Evolutionary conservation across 2,888 invertebrate species (phyloP).

Genomic region (Mythimna impura): DNA sequence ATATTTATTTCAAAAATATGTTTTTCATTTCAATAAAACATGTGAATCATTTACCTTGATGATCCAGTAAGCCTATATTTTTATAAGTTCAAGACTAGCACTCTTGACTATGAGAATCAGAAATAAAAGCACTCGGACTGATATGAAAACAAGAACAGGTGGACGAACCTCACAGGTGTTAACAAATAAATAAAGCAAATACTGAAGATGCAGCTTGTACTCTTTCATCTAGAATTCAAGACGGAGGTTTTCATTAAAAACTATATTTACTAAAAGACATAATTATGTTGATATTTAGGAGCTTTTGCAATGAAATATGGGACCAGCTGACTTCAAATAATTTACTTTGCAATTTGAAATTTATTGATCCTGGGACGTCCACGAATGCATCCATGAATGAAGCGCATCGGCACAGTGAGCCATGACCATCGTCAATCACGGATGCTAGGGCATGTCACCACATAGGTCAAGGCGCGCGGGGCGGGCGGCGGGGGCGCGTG

Average conservation of each 20-base stretch:
- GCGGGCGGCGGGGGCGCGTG: conserved; percentile 69
- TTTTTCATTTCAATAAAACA: conserved; percentile 29
- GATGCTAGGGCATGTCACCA: conserved; percentile 73
- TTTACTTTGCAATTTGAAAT: conserved; percentile 13
- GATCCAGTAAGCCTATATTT: conserved; percentile 8
- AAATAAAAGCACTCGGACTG: conserved; percentile 40
- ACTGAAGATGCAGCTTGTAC: conserved; percentile 4
- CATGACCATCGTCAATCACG: conserved; percentile 77
- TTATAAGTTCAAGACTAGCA: not conserved
- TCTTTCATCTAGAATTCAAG: not conserved
- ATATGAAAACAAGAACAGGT: conserved; percentile 53
- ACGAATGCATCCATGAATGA: conserved; percentile 42
- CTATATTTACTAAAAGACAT: not conserved
- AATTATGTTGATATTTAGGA: not conserved
- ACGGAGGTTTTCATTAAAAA: not conserved
- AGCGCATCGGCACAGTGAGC: conserved; percentile 57
- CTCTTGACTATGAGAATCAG: conserved; percentile 9
- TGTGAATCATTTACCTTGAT: conserved; percentile 29
- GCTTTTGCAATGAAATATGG: not conserved
- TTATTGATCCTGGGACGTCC: conserved; percentile 3
- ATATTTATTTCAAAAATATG: conserved; percentile 45
- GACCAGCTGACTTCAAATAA: not conserved
- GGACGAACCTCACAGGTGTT: conserved; percentile 49
- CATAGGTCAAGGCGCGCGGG: conserved; percentile 78
- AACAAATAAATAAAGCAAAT: conserved; percentile 36